phyloP scores from a whole-genome alignment of 2,888 invertebrate genomes.

The Heliconius cydno region DNA sequence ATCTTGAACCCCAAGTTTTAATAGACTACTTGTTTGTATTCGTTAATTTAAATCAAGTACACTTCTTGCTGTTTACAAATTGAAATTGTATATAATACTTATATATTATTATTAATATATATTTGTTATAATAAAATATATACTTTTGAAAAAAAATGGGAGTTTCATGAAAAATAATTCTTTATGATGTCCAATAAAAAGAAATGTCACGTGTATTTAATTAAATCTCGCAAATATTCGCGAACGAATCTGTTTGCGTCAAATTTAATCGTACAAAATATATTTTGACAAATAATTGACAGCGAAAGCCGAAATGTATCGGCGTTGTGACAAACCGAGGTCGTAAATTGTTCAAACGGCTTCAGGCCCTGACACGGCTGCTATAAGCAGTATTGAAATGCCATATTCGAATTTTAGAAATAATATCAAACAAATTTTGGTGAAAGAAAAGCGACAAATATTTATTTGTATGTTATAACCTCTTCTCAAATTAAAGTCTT shows the following conservation, averaged over 20 bases:
- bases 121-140: too few relatives aligned
- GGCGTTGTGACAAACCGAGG: slow-evolving; percentile 58
- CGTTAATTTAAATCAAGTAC: slow-evolving; percentile 50
- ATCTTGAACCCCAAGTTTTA: slow-evolving; percentile 45
- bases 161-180: too few relatives aligned
- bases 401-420: slow-evolving; percentile 17
- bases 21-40: slow-evolving; percentile 48
- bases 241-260: not conserved
- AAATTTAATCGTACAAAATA: slow-evolving; percentile 14
- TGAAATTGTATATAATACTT: not conserved
- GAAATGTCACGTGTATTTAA: slow-evolving; percentile 2
- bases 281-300: slow-evolving; percentile 55
- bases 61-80: slow-evolving; percentile 18
- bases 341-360: slow-evolving; percentile 60
- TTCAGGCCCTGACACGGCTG: slow-evolving; percentile 46
- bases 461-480: too few relatives aligned
- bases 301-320: slow-evolving; percentile 58
- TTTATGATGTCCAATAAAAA: not conserved
- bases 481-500: too few relatives aligned
- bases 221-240: slow-evolving; percentile 12
- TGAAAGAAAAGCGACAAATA: not conserved
- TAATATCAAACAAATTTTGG: not conserved
- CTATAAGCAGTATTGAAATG: slow-evolving; percentile 19
- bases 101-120: not conserved
- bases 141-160: too few relatives aligned